Evolutionary conservation across 2,888 invertebrate species (phyloP).

Genomic region (Drosophila neonasuta): DNA sequence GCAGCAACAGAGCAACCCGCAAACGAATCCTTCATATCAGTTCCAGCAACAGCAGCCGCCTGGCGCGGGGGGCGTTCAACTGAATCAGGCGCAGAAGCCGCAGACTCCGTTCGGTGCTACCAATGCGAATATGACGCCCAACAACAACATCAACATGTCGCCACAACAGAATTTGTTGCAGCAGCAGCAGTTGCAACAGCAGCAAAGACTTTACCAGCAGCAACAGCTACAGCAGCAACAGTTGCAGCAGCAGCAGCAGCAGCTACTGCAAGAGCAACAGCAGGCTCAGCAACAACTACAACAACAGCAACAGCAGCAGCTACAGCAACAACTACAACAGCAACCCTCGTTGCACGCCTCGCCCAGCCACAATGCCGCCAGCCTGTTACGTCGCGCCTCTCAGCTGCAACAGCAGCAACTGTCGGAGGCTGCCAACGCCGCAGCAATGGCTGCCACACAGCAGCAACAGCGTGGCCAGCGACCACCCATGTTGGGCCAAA

Average conservation of each 20-base stretch:
- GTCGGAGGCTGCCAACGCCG: constrained; percentile 54
- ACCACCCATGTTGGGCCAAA: constrained; percentile 83
- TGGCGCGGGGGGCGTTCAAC: constrained; percentile 53
- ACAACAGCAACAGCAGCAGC: constrained; percentile 45
- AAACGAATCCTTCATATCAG: constrained; percentile 81
- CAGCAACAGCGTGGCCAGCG: constrained; percentile 83
- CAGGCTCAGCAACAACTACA: constrained; percentile 52
- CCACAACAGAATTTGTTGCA: constrained; percentile 64
- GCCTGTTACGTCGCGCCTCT: constrained; percentile 71
- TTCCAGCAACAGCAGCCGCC: constrained; percentile 80
- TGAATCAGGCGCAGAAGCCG: constrained; percentile 46
- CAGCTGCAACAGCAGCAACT: constrained; percentile 61
- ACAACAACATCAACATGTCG: constrained; percentile 55
- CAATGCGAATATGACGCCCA: constrained; percentile 59
- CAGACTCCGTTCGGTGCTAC: constrained; percentile 43
- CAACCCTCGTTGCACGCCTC: constrained; percentile 45
- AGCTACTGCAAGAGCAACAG: constrained; percentile 58
- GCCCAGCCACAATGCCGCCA: constrained; percentile 63
- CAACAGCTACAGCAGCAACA: constrained; percentile 60
- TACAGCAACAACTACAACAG: constrained; percentile 54
- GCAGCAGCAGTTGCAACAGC: constrained; percentile 57
- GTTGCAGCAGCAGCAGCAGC: constrained; percentile 61
- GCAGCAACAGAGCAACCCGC: constrained; percentile 71
- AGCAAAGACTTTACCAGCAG: constrained; percentile 59
- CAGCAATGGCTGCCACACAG: constrained; percentile 71